These are phyloP conservation scores for Anisognathus igniventris DNA, from an alignment of 2,797 vertebrate genomes.

Conservation along the genomic window DNA sequence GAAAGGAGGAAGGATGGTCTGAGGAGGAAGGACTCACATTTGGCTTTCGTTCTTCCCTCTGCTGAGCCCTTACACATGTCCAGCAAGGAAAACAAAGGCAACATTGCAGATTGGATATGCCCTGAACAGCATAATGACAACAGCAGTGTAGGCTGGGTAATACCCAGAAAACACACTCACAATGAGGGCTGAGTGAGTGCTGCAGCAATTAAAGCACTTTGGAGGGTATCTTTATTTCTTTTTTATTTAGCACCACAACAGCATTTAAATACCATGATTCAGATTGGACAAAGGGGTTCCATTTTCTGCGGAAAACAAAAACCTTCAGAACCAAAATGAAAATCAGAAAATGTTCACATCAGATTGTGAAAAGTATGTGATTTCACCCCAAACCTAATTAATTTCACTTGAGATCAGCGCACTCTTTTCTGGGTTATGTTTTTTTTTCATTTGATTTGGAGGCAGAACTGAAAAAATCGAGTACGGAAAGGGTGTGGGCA, in stretches of 20 bases:
- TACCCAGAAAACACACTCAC: neutral
- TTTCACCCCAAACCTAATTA: constrained; percentile 21
- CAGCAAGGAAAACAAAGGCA: neutral
- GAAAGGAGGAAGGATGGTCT: neutral
- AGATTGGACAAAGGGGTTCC: neutral
- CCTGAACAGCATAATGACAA: neutral
- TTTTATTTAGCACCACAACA: neutral
- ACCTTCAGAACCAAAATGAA: neutral
- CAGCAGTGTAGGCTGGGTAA: neutral
- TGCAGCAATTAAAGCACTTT: neutral
- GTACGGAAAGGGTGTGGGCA: constrained; percentile 30
- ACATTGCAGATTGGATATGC: neutral
- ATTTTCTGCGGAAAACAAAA: constrained; percentile 27
- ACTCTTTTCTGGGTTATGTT: neutral
- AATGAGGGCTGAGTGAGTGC: neutral
- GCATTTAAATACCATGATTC: neutral
- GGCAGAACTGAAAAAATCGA: constrained; percentile 43
- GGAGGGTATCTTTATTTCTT: neutral
- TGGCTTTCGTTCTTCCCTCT: neutral
- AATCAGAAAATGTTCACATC: constrained; percentile 12
- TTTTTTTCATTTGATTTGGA: constrained; percentile 35
- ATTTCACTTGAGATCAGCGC: constrained; percentile 7
- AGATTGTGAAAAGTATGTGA: neutral
- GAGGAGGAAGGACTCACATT: neutral
- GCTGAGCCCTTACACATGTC: neutral